Percentiles rank a stretch among this genome's conserved stretches.
Evolutionary conservation across 2,888 invertebrate species (phyloP).

Genomic region (Carabus problematicus): DNA sequence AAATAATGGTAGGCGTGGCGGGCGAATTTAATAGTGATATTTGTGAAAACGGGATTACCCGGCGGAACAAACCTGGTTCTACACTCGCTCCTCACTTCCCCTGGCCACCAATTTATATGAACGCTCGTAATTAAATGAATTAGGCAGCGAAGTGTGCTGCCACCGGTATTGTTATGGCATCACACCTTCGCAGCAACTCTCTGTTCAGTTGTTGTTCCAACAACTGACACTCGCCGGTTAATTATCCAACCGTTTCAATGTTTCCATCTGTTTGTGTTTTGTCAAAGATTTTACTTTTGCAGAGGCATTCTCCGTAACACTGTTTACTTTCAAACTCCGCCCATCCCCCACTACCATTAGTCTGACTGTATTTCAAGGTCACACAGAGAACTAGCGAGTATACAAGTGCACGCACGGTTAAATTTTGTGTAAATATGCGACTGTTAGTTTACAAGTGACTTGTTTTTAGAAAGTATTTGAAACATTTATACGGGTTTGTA

Average conservation of each 20-base stretch:
- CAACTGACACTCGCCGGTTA: conserved; percentile 28
- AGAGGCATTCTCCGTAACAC: no score
- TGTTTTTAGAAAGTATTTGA: no score
- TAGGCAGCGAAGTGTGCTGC: conserved; percentile 13
- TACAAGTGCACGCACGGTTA: no score
- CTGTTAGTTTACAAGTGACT: no score
- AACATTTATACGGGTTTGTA: no score
- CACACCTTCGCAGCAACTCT: background rate
- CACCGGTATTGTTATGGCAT: background rate
- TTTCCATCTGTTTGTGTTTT: conserved; percentile 17
- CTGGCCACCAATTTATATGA: conserved; percentile 31
- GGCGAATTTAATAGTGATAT: conserved; percentile 46
- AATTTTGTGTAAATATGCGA: no score
- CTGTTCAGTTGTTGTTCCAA: conserved; percentile 17
- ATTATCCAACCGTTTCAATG: conserved; percentile 31
- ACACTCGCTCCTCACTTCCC: background rate
- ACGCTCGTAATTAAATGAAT: conserved; percentile 38
- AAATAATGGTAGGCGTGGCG: conserved; percentile 47
- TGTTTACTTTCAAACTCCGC: no score
- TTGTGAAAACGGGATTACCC: conserved; percentile 38
- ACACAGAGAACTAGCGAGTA: no score
- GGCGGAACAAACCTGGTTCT: background rate
- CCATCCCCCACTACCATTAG: no score
- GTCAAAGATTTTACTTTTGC: no score
- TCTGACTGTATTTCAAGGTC: no score